Percentiles rank a stretch among this genome's conserved stretches.
Evolutionary conservation across 2,113 vertebrate species (phyloP).

Genomic region (Erythrolamprus reginae): DNA sequence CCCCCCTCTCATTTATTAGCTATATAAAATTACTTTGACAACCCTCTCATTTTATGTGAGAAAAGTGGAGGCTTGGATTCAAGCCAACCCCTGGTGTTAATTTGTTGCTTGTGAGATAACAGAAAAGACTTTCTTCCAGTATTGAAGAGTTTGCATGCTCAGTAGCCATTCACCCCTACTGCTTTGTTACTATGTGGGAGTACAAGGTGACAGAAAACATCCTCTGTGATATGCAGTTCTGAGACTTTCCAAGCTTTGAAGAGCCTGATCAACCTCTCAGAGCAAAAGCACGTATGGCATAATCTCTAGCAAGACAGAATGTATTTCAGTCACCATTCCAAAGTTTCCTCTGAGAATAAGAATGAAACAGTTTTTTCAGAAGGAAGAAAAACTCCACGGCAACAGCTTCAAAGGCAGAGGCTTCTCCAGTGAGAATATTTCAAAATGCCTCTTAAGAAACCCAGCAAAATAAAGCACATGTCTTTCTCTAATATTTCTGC

Average conservation of each 20-base stretch:
- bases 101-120: not conserved
- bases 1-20: not conserved
- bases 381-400: not conserved
- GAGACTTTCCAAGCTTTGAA: constrained; percentile 15
- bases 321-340: constrained; percentile 12
- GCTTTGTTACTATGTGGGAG: not conserved
- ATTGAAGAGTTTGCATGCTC: not conserved
- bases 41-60: not conserved
- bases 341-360: constrained; percentile 10
- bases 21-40: not conserved
- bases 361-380: not conserved
- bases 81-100: not conserved
- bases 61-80: not conserved
- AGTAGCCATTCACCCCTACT: not conserved
- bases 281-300: constrained; percentile 7
- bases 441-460: constrained; percentile 5
- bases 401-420: not conserved
- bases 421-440: not conserved
- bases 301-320: constrained; percentile 18
- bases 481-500: constrained; percentile 1
- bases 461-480: not conserved
- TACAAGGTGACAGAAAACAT: constrained; percentile 8
- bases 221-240: constrained; percentile 19
- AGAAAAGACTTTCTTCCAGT: not conserved
- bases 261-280: constrained; percentile 12